Conservation (phyloP, 1,140 invertebrate genomes). For the Diorhabda elongata region DNA sequence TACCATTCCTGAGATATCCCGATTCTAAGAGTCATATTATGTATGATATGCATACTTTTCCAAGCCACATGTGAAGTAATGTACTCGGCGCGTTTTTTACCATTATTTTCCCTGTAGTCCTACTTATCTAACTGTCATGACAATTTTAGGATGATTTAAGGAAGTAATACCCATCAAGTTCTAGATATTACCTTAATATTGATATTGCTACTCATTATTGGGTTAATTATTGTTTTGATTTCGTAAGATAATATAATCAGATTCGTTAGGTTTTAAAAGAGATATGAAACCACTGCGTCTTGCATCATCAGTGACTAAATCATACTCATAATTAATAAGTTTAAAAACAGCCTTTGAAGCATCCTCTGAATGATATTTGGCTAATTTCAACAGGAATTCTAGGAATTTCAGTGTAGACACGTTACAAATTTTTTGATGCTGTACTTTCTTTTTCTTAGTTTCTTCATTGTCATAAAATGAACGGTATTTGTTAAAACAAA, state of each 20-base stretch:
- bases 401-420: neutral
- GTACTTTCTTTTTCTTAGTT: neutral
- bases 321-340: neutral
- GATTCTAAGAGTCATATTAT: neutral
- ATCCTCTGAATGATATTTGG: neutral
- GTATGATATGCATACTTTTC: neutral
- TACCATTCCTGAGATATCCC: neutral
- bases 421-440: neutral
- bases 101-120: too few species aligned
- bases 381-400: neutral
- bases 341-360: neutral
- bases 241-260: too few species aligned
- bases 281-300: neutral
- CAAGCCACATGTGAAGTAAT: neutral
- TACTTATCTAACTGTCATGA: too few species aligned
- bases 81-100: neutral
- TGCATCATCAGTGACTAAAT: slow-evolving; percentile 1
- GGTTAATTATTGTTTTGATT: too few species aligned
- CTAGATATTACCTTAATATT: too few species aligned
- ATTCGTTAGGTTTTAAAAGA: too few species aligned
- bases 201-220: too few species aligned
- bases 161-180: too few species aligned
- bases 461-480: neutral
- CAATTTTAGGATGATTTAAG: too few species aligned
- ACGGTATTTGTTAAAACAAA: neutral